Conservation (phyloP, 2,113 vertebrate genomes). For the Heloderma charlesbogerti region DNA sequence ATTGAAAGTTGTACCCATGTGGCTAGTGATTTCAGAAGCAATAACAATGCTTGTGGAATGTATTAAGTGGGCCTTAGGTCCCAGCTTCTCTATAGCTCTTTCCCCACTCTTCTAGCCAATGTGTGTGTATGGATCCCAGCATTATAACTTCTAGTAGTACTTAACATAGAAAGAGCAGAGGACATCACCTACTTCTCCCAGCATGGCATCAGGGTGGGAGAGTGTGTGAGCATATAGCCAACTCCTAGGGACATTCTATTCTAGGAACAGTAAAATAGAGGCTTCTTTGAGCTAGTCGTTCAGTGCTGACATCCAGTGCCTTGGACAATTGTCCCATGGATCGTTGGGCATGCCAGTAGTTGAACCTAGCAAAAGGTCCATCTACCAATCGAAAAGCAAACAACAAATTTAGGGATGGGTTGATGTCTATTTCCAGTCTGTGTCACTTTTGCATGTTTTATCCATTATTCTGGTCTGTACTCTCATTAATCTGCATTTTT, state of each 20-base stretch:
- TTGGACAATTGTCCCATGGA: too few species aligned
- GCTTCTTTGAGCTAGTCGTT: background rate
- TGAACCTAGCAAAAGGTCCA: background rate
- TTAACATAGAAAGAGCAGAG: background rate
- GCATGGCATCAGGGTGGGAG: background rate
- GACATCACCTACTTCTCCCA: background rate
- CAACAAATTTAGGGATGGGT: background rate
- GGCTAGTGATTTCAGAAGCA: background rate
- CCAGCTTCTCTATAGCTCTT: background rate
- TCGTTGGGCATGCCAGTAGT: background rate
- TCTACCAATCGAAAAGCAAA: background rate
- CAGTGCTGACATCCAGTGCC: background rate
- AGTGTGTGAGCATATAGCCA: background rate
- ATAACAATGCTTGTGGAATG: background rate
- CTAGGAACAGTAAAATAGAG: background rate
- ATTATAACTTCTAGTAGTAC: background rate
- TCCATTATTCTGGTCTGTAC: background rate
- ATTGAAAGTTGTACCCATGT: background rate
- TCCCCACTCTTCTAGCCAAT: background rate
- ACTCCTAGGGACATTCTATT: background rate
- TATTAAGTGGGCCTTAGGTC: background rate
- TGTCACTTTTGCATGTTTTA: background rate
- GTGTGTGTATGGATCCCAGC: background rate
- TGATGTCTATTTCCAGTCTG: background rate
- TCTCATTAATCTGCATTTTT: background rate